Conservation (phyloP, 2,797 vertebrate species). For the Lacerta viridis region DNA sequence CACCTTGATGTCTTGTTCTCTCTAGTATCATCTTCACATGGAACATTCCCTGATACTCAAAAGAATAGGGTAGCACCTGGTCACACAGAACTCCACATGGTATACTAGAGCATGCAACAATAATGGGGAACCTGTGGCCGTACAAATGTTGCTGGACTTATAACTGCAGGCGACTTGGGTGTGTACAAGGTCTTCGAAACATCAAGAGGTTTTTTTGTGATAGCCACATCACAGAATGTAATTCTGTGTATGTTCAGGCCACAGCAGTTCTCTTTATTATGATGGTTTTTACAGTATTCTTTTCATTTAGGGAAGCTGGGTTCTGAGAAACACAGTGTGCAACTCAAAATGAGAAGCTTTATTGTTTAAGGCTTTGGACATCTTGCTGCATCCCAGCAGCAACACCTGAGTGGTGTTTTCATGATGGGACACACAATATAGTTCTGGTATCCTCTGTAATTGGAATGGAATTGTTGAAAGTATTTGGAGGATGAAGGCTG, state of each 20-base stretch:
- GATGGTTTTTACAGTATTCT: background rate
- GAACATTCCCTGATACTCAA: background rate
- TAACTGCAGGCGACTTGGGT: background rate
- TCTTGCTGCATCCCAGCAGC: rapidly evolving
- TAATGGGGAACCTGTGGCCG: too few species aligned
- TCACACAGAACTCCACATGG: background rate
- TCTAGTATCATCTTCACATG: background rate
- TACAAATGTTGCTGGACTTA: too few species aligned
- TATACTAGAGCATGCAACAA: background rate
- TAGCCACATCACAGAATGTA: slow-evolving; percentile 21
- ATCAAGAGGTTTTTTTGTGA: slow-evolving; percentile 51
- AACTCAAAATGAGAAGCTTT: background rate
- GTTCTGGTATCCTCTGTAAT: background rate
- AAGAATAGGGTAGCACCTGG: background rate
- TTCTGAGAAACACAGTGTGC: background rate
- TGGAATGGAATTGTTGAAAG: slow-evolving; percentile 5
- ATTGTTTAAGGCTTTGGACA: background rate
- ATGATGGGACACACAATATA: rapidly evolving
- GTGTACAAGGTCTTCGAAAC: slow-evolving; percentile 40
- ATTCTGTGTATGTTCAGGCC: rapidly evolving
- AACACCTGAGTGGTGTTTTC: rapidly evolving
- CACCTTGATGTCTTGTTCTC: background rate
- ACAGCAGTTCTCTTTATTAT: background rate
- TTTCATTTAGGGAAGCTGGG: background rate
- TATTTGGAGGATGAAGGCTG: background rate